Conservation (phyloP, 2,113 vertebrate species). For the Butorides virescens region DNA sequence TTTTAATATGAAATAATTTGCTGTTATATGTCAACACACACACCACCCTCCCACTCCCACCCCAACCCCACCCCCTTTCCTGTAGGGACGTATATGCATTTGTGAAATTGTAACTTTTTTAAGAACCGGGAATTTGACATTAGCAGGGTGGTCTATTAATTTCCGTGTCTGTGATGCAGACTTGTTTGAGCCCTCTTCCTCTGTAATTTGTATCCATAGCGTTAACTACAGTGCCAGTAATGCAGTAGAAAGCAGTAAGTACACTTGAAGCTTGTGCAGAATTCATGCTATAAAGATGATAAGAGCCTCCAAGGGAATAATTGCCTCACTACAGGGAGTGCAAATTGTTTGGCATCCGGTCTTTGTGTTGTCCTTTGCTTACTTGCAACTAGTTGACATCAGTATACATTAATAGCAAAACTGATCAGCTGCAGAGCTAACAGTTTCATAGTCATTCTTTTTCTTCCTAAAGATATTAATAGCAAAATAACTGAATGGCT, state of each 20-base stretch:
- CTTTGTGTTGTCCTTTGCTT: slow-evolving; percentile 1
- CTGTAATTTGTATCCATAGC: not conserved
- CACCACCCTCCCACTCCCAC: too few relatives aligned
- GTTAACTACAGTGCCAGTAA: not conserved
- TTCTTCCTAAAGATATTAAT: not conserved
- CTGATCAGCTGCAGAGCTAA: not conserved
- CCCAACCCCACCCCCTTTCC: rapidly evolving
- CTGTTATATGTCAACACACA: not conserved
- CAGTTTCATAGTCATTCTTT: not conserved
- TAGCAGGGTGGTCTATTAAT: not conserved
- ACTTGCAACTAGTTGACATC: not conserved
- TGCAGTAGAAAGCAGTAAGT: not conserved
- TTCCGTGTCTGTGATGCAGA: not conserved
- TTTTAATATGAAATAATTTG: not conserved
- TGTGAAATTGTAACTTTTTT: not conserved
- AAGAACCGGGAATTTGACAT: not conserved
- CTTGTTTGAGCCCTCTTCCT: not conserved
- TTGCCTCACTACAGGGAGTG: not conserved
- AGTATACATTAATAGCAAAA: not conserved
- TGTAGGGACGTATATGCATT: not conserved
- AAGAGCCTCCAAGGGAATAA: slow-evolving; percentile 12
- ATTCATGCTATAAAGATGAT: not conserved
- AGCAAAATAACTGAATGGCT: not conserved
- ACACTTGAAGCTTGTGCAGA: not conserved
- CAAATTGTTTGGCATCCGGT: slow-evolving; percentile 7